phyloP scores from a whole-genome alignment of 2,797 vertebrate species.

The Pempheris klunzingeri region DNA sequence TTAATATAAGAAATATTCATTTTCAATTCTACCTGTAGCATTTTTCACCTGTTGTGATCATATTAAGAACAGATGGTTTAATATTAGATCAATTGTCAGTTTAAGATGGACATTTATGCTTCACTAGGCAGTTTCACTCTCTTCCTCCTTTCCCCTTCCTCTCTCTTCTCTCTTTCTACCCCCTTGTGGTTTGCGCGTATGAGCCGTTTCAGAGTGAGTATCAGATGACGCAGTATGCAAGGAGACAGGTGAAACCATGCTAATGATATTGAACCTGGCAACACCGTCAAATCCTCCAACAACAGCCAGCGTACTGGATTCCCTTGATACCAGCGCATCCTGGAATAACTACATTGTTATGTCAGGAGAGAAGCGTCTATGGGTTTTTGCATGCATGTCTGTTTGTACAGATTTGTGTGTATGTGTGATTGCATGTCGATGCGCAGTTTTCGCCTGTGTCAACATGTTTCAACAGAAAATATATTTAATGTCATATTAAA shows the following conservation, averaged over 20 bases:
- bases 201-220: constrained; percentile 47
- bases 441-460: background rate
- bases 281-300: constrained; percentile 70
- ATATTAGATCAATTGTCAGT: constrained; percentile 8
- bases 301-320: constrained; percentile 51
- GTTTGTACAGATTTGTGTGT: constrained; percentile 29
- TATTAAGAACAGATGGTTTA: constrained; percentile 4
- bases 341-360: constrained; percentile 54
- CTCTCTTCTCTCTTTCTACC: background rate
- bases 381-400: constrained; percentile 16
- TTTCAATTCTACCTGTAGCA: background rate
- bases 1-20: background rate
- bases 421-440: constrained; percentile 1
- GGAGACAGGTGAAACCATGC: constrained; percentile 69
- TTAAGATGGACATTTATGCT: constrained; percentile 22
- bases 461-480: background rate
- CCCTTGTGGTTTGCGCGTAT: constrained; percentile 37
- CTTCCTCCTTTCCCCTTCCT: background rate
- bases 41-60: constrained; percentile 6
- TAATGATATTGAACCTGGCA: constrained; percentile 78
- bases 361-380: constrained; percentile 18
- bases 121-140: background rate
- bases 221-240: constrained; percentile 55
- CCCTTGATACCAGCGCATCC: constrained; percentile 51
- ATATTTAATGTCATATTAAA: background rate